These are phyloP conservation scores for Cerastis leucographa DNA, from an alignment of 2,888 invertebrate species.

Conservation along the genomic window DNA sequence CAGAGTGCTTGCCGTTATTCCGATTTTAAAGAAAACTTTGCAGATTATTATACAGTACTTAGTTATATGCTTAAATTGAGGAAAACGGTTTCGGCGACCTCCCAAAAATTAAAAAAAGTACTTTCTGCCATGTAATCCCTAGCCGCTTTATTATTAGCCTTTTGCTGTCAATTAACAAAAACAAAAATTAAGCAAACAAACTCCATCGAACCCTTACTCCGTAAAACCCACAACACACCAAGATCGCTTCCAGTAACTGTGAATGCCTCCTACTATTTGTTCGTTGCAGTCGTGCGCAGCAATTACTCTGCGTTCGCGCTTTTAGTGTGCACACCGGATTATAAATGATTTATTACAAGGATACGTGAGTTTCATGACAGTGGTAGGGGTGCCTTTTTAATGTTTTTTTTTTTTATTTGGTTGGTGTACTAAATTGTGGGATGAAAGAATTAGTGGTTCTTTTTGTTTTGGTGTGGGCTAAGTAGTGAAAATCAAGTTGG, in stretches of 20 bases:
- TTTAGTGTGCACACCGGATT: constrained; percentile 72
- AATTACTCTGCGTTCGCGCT: constrained; percentile 71
- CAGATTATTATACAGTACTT: no score
- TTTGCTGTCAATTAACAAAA: not conserved
- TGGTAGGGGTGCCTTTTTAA: constrained; percentile 51
- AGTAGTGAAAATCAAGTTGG: constrained; percentile 29
- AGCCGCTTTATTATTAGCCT: not conserved
- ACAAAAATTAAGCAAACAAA: not conserved
- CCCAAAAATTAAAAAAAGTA: not conserved
- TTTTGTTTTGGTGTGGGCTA: constrained; percentile 15
- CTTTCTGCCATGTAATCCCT: not conserved
- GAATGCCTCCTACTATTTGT: constrained; percentile 64
- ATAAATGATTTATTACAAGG: constrained; percentile 73
- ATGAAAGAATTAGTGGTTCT: constrained; percentile 37
- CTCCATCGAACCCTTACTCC: not conserved
- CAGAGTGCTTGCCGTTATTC: no score
- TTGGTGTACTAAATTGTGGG: constrained; percentile 38
- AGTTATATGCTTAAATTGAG: no score
- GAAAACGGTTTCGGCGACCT: no score
- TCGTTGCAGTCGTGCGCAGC: constrained; percentile 62
- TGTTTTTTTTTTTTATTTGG: constrained; percentile 37
- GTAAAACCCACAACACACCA: constrained; percentile 25
- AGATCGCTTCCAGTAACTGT: constrained; percentile 36
- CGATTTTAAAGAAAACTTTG: no score
- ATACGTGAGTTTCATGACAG: constrained; percentile 48